Base-by-base conservation (phyloP, 2,888 invertebrate genomes). In the Alcis repandata region DNA sequence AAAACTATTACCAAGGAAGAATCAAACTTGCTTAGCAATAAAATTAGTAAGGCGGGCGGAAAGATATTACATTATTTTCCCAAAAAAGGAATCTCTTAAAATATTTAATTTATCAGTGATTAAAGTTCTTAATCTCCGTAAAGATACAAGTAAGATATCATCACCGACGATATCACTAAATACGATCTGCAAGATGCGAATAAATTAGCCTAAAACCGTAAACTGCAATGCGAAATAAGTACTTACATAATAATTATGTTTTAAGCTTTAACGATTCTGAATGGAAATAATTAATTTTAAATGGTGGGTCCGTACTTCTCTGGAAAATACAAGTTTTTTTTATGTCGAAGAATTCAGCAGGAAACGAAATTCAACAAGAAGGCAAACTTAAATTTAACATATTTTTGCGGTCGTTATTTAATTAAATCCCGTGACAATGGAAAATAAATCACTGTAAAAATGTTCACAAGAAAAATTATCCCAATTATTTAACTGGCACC, bases 381-480 rank as follows among this genome's bases (percentile, higher is more conserved):
- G 7, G 45, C 8, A 15, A 17, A 11, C 10, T 17, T 33, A 36
- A 8, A 36, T 51, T 7, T 51, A 20, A 4, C 20, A 19, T 19
- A 19, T 36, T 19, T 38, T 36, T 19, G 51, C 13, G 20, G 6
- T 15, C n/a, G 22, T 27, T 36, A 27, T 59, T 52, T n/a, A 52
- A 59, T 52, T 60, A 57, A 63, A 46, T 52, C 22, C 46, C 22
- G 11, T 20, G 19, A 49, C 51, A 52, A 52, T 46, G 51, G 20
- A 13, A 43, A 43, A 64, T 64, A 63, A 63, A 63, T 64, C 32
- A 54, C 54, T 10, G 9, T 3, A 48, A 20, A 63, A 51, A 60
- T 38, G 38, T 45, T 9, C 41, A 17, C 22, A 40, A 57, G 22
- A 57, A 56, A 36, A 59, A 60, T 60, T 46, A 57, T 40, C 13